Conservation (phyloP, 2,888 invertebrate genomes). For the Strigamia maritima region DNA sequence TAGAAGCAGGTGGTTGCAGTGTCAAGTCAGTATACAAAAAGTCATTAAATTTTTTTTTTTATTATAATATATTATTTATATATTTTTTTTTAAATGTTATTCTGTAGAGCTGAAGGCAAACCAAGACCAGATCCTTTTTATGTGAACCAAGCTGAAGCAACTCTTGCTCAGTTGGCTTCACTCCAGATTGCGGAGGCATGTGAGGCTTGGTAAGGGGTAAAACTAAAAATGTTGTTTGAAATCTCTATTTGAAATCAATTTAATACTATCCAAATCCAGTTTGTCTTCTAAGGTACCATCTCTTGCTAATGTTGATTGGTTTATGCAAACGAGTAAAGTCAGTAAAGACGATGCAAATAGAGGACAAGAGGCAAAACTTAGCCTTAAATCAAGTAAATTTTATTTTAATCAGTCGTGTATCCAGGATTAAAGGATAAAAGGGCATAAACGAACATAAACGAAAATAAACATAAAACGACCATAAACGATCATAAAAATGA, state of each 20-base stretch:
- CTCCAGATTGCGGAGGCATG: slow-evolving; percentile 47
- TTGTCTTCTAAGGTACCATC: slow-evolving; percentile 43
- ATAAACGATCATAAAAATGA: too few species aligned
- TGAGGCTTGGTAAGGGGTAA: slow-evolving; percentile 47
- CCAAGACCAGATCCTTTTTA: slow-evolving; percentile 74
- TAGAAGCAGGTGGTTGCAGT: slow-evolving; percentile 51
- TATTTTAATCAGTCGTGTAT: too few species aligned
- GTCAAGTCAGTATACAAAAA: slow-evolving; percentile 43
- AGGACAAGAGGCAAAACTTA: background rate
- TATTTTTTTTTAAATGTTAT: background rate
- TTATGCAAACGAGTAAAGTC: slow-evolving; percentile 40
- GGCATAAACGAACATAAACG: too few species aligned
- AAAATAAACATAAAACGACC: too few species aligned
- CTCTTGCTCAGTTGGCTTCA: slow-evolving; percentile 57
- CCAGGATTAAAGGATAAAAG: too few species aligned
- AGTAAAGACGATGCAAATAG: background rate
- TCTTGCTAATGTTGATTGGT: slow-evolving; percentile 46
- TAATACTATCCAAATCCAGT: background rate
- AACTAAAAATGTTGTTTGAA: background rate
- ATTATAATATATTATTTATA: too few species aligned
- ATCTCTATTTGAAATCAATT: background rate
- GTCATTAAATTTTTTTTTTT: background rate
- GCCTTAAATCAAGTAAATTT: background rate
- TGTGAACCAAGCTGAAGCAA: slow-evolving; percentile 85
- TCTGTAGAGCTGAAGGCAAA: slow-evolving; percentile 45